Evolutionary conservation across 23 tunicate species (phyloP).

Genomic region (Halocynthia aurantium): DNA sequence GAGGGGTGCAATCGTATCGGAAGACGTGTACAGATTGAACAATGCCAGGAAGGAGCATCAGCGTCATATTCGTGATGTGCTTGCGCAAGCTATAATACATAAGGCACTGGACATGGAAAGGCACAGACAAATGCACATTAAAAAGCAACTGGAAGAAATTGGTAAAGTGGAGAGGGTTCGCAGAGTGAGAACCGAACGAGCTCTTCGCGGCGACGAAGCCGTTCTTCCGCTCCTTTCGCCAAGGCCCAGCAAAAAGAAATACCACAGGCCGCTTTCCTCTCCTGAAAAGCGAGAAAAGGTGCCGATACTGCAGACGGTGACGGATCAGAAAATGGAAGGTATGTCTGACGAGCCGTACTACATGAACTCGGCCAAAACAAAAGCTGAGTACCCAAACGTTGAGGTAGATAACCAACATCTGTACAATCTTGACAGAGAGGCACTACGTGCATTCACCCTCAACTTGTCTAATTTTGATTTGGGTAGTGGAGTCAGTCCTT

Average conservation of each 20-base stretch:
- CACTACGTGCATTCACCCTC: slow-evolving; percentile 63
- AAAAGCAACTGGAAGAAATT: slow-evolving; percentile 80
- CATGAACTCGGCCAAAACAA: slow-evolving; percentile 49
- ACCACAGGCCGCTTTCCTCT: slow-evolving; percentile 26
- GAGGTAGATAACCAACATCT: slow-evolving; percentile 86
- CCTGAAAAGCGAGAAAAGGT: slow-evolving; percentile 12
- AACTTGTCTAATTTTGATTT: slow-evolving; percentile 66
- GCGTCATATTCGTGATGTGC: slow-evolving; percentile 81
- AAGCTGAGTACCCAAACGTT: slow-evolving; percentile 70
- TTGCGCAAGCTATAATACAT: slow-evolving; percentile 95
- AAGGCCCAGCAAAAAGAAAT: slow-evolving; percentile 19
- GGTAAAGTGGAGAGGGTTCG: slow-evolving; percentile 90
- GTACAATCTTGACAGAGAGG: slow-evolving; percentile 66
- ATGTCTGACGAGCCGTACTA: slow-evolving; percentile 66
- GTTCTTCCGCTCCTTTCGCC: slow-evolving; percentile 68
- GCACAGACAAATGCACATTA: slow-evolving; percentile 85
- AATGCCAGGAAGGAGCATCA: slow-evolving; percentile 91
- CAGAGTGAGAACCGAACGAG: slow-evolving; percentile 79
- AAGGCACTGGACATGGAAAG: slow-evolving; percentile 91
- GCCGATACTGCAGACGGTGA: slow-evolving; percentile 3
- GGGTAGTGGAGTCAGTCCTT: slow-evolving; percentile 92
- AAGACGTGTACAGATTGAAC: slow-evolving; percentile 77
- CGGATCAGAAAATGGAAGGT: slow-evolving; percentile 20
- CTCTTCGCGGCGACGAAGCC: slow-evolving; percentile 82
- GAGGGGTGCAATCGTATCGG: slow-evolving; percentile 83